These are phyloP conservation scores for Tetrapedia diversipes DNA, from an alignment of 2,888 invertebrate genomes.

Conservation along the genomic window DNA sequence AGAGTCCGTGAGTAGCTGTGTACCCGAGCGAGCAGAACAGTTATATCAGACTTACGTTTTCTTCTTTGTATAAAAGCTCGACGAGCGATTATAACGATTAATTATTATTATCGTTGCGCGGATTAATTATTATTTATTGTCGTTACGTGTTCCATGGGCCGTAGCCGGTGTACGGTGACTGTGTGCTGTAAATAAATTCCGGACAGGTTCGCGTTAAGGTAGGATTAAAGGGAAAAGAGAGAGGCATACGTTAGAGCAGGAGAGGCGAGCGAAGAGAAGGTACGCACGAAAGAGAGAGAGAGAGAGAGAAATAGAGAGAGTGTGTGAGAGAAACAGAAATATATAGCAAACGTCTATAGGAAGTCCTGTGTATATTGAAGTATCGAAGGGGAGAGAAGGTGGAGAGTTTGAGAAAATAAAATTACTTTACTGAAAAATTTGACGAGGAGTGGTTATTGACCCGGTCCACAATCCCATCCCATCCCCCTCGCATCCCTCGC, in stretches of 20 bases:
- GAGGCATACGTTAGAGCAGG: conserved; percentile 16
- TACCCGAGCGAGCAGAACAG: conserved; percentile 37
- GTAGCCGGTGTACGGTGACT: conserved; percentile 48
- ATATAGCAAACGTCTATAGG: conserved; percentile 37
- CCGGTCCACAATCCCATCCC: conserved; percentile 78
- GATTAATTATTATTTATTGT: conserved; percentile 63
- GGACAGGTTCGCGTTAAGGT: conserved; percentile 40
- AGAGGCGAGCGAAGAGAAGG: conserved; percentile 28
- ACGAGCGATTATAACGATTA: conserved; percentile 25
- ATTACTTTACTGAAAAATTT: conserved; percentile 81
- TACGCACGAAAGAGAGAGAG: conserved; percentile 19
- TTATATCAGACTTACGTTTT: conserved; percentile 49
- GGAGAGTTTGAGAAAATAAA: conserved; percentile 75
- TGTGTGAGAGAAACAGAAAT: conserved; percentile 36
- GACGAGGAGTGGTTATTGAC: conserved; percentile 81
- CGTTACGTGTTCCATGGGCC: conserved; percentile 47
- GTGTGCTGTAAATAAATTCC: conserved; percentile 65
- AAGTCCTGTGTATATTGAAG: conserved; percentile 65
- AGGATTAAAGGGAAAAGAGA: conserved; percentile 27
- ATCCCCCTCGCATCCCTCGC: conserved; percentile 56
- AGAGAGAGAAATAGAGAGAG: conserved; percentile 26
- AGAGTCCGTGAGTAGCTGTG: conserved; percentile 39
- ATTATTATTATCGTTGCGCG: conserved; percentile 42
- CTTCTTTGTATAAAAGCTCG: conserved; percentile 52
- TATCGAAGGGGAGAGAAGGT: conserved; percentile 43